Conservation (phyloP, 2,113 vertebrate genomes). For the Mastomys coucha region DNA sequence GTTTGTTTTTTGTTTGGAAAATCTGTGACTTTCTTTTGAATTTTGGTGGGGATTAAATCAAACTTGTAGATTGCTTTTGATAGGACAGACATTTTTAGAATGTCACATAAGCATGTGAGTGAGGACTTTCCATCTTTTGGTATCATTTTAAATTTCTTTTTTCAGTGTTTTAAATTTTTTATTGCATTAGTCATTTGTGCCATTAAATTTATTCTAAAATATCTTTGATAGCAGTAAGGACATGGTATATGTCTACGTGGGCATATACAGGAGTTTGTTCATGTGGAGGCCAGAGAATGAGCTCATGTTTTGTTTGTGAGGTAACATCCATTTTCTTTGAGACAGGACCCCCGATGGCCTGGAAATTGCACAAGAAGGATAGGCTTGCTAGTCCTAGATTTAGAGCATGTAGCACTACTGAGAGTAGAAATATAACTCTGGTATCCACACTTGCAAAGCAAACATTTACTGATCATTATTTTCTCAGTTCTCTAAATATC, state of each 20-base stretch:
- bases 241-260: neutral
- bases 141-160: neutral
- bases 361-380: neutral
- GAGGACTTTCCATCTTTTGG: neutral
- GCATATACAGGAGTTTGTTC: too few relatives aligned
- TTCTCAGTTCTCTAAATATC: neutral
- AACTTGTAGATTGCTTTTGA: neutral
- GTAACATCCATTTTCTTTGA: neutral
- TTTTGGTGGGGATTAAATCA: neutral
- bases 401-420: neutral
- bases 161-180: neutral
- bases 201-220: neutral
- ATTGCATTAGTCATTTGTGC: neutral
- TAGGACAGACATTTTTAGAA: neutral
- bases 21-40: neutral
- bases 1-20: neutral
- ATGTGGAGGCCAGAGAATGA: too few relatives aligned
- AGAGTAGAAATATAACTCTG: too few relatives aligned
- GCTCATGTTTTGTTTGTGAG: neutral
- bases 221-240: neutral
- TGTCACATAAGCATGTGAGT: neutral
- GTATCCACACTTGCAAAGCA: neutral
- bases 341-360: too few relatives aligned
- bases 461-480: neutral
- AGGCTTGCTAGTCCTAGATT: neutral